These are phyloP conservation scores for Cherax destructor DNA, from an alignment of 1,140 invertebrate species.

Conservation along the genomic window DNA sequence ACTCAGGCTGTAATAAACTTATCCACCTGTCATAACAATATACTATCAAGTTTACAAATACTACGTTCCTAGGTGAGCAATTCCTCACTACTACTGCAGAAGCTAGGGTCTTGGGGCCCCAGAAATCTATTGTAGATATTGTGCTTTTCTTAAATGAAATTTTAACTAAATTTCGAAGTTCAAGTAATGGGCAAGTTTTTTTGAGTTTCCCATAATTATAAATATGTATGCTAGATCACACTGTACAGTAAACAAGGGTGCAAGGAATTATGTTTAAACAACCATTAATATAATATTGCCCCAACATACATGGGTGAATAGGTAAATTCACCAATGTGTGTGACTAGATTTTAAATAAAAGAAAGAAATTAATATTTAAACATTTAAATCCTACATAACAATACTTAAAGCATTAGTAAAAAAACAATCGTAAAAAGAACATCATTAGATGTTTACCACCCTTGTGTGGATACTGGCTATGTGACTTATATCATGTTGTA, in stretches of 20 bases:
- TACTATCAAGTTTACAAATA: slow-evolving; percentile 36
- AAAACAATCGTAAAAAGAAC: neutral
- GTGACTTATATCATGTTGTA: no score
- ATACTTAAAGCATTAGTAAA: neutral
- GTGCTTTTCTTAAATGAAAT: neutral
- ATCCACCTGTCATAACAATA: slow-evolving; percentile 29
- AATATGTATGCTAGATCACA: neutral
- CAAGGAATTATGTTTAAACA: neutral
- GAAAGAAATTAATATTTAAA: neutral
- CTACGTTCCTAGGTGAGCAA: slow-evolving; percentile 40
- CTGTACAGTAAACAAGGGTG: neutral
- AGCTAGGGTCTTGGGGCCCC: slow-evolving; percentile 25
- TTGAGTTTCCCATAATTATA: neutral
- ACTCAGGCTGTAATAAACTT: slow-evolving; percentile 8
- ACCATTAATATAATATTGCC: neutral
- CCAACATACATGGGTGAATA: neutral
- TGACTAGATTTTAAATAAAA: neutral
- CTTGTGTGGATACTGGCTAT: no score
- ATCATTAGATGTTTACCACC: no score
- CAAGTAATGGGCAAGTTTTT: neutral
- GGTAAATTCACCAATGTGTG: neutral
- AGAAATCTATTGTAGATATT: slow-evolving; percentile 29
- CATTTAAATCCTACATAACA: neutral
- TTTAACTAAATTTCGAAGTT: neutral
- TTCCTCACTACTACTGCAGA: slow-evolving; percentile 30